These are phyloP conservation scores for Eilema griseolum DNA, from an alignment of 2,888 invertebrate genomes.

Conservation along the genomic window DNA sequence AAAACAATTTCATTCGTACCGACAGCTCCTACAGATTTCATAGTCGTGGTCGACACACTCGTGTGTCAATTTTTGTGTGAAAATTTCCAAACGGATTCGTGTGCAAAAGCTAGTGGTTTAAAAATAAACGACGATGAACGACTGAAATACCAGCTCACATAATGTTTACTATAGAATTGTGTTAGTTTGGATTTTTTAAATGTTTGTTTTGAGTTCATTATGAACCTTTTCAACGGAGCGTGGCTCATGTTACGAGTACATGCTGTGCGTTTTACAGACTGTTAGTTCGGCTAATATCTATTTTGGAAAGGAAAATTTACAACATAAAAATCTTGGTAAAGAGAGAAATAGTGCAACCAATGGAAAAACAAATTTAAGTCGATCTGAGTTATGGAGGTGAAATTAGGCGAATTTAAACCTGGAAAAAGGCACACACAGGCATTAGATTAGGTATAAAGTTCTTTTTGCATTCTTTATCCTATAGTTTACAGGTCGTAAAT, in stretches of 20 bases:
- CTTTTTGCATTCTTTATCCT: too few species aligned
- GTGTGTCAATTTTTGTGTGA: constrained; percentile 42
- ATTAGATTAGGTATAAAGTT: too few species aligned
- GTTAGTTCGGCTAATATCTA: background rate
- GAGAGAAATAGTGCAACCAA: background rate
- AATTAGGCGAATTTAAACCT: background rate
- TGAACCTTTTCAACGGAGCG: background rate
- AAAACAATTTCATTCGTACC: constrained; percentile 16
- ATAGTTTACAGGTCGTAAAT: too few species aligned
- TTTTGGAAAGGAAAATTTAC: background rate
- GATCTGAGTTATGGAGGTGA: background rate
- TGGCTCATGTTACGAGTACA: background rate
- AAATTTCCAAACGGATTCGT: constrained; percentile 39
- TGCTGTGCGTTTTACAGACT: background rate
- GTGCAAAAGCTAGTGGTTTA: constrained; percentile 51
- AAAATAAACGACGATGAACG: constrained; percentile 40
- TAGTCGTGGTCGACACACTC: constrained; percentile 38
- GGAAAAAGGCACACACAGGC: background rate
- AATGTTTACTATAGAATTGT: constrained; percentile 37
- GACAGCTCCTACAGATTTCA: constrained; percentile 31
- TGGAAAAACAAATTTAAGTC: background rate
- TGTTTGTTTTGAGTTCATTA: background rate
- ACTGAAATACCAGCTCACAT: constrained; percentile 30
- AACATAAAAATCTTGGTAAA: background rate
- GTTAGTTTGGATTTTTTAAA: background rate